Conservation (phyloP, 2,113 vertebrate species). For the Ciconia boyciana region DNA sequence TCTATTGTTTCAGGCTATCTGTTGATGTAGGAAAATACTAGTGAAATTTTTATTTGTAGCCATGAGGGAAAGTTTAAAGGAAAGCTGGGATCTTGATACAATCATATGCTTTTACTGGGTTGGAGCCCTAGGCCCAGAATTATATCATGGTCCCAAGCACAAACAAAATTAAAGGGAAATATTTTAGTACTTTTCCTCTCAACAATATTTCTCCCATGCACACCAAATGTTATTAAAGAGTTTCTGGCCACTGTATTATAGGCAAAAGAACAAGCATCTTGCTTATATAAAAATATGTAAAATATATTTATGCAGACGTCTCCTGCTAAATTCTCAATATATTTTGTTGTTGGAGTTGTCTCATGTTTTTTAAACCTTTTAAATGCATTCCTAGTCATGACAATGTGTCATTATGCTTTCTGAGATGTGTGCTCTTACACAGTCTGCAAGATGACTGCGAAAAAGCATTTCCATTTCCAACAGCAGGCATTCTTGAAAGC, state of each 20-base stretch:
- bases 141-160: background rate
- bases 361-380: constrained; percentile 11
- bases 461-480: constrained; percentile 47
- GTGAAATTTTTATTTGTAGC: constrained; percentile 45
- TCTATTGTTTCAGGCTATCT: constrained; percentile 35
- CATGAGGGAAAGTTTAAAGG: constrained; percentile 12
- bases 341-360: background rate
- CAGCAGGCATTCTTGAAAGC: constrained; percentile 36
- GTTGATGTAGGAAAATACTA: constrained; percentile 38
- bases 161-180: constrained; percentile 40
- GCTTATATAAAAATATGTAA: background rate
- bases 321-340: background rate
- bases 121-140: background rate
- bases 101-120: constrained; percentile 1
- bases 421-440: background rate
- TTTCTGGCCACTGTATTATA: background rate
- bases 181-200: background rate
- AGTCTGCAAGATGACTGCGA: constrained; percentile 16
- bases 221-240: background rate
- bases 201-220: background rate
- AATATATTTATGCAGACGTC: background rate
- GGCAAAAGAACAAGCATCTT: background rate
- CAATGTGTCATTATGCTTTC: constrained; percentile 14
- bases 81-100: background rate
- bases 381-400: constrained; percentile 9